A percentile compares a stretch with the other conserved stretches of the same genome.
Evolutionary conservation across 2,113 vertebrate genomes (phyloP).

Genomic region (Neomonachus schauinslandi): DNA sequence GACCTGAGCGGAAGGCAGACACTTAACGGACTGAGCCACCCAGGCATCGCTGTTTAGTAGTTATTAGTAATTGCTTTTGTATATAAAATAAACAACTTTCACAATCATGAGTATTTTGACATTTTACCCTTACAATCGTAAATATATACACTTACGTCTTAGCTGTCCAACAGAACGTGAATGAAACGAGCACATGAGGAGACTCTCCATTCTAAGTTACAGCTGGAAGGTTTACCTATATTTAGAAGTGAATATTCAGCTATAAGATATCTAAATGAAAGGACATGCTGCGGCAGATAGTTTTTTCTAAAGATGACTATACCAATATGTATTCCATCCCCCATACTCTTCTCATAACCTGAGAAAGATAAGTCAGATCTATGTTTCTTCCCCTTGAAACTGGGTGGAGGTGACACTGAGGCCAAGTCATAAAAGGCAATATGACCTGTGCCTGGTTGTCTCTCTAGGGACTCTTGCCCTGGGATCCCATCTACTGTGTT

Average conservation of each 20-base stretch:
- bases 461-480: neutral
- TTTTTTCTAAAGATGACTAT: neutral
- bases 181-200: neutral
- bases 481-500: neutral
- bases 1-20: too few species aligned
- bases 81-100: neutral
- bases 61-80: neutral
- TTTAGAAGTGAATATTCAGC: neutral
- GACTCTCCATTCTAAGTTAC: neutral
- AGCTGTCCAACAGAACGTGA: neutral
- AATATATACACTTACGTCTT: neutral
- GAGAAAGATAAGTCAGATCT: neutral
- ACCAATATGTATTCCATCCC: neutral
- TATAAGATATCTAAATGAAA: neutral
- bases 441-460: neutral
- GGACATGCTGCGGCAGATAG: neutral
- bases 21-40: too few species aligned
- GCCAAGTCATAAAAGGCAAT: neutral
- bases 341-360: neutral
- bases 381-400: neutral
- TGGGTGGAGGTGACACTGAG: neutral
- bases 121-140: neutral
- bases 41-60: neutral
- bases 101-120: neutral
- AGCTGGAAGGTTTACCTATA: neutral